phyloP scores from a whole-genome alignment of 2,888 invertebrate genomes.

The Heterodera filipjevi region DNA sequence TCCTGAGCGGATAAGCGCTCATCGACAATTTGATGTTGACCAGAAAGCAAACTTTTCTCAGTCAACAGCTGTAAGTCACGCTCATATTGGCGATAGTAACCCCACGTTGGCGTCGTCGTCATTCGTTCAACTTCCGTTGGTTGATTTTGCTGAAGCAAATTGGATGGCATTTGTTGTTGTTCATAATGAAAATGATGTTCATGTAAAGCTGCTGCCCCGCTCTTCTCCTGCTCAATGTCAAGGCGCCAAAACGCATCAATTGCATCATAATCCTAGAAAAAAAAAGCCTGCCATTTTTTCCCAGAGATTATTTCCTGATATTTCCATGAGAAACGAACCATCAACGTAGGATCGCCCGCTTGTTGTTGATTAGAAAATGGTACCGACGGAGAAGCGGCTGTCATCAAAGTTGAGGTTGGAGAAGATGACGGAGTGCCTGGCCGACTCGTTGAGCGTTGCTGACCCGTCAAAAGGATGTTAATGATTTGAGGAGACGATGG shows the following conservation, averaged over 20 bases:
- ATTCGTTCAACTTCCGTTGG: neutral
- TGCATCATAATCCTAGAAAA: slow-evolving; percentile 57
- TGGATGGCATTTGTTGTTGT: neutral
- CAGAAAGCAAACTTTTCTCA: slow-evolving; percentile 49
- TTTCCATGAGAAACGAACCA: slow-evolving; percentile 26
- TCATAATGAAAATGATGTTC: neutral
- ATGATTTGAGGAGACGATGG: slow-evolving; percentile 12
- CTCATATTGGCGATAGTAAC: slow-evolving; percentile 50
- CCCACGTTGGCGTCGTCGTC: neutral
- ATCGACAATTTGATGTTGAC: neutral
- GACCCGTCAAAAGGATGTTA: slow-evolving; percentile 45
- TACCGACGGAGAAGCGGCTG: slow-evolving; percentile 3
- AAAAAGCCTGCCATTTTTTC: neutral
- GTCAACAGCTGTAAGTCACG: slow-evolving; percentile 56
- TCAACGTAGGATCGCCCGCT: slow-evolving; percentile 34
- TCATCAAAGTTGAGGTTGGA: neutral
- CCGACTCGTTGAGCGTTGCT: slow-evolving; percentile 2
- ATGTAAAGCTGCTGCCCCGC: slow-evolving; percentile 17
- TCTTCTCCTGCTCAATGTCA: slow-evolving; percentile 60
- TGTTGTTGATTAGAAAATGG: slow-evolving; percentile 24
- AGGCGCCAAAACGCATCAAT: slow-evolving; percentile 64
- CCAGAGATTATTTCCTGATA: neutral
- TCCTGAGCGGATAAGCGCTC: neutral
- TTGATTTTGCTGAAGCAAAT: neutral
- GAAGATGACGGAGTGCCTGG: neutral